Conservation (phyloP, 2,113 vertebrate genomes). For the Ochotona princeps region DNA sequence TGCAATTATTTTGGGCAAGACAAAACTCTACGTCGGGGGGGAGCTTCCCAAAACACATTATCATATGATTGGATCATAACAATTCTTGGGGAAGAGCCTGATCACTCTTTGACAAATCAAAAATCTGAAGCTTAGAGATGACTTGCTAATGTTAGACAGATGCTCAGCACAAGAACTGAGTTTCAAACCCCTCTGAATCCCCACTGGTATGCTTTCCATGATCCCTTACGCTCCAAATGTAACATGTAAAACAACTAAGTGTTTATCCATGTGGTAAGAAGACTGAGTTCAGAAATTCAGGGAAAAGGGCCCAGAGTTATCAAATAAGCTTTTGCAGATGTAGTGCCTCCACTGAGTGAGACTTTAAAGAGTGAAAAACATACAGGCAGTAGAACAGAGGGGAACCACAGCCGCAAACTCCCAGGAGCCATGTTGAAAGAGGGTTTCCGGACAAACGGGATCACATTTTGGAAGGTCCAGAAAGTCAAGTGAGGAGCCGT, state of each 20-base stretch:
- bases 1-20: neutral
- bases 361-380: neutral
- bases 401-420: neutral
- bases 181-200: neutral
- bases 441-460: neutral
- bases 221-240: neutral
- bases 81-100: neutral
- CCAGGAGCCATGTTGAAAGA: neutral
- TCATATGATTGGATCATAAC: neutral
- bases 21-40: neutral
- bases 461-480: neutral
- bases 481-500: neutral
- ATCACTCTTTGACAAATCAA: neutral
- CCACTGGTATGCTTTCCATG: neutral
- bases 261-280: slow-evolving; percentile 19
- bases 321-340: neutral
- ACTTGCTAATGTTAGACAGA: neutral
- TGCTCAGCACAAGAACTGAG: neutral
- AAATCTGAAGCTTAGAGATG: slow-evolving; percentile 17
- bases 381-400: neutral
- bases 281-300: neutral
- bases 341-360: neutral
- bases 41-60: neutral
- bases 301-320: neutral
- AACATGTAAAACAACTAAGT: neutral